These are phyloP conservation scores for Lytechinus pictus DNA, from an alignment of 35 echinoderm and acorn worm species.

Conservation along the genomic window DNA sequence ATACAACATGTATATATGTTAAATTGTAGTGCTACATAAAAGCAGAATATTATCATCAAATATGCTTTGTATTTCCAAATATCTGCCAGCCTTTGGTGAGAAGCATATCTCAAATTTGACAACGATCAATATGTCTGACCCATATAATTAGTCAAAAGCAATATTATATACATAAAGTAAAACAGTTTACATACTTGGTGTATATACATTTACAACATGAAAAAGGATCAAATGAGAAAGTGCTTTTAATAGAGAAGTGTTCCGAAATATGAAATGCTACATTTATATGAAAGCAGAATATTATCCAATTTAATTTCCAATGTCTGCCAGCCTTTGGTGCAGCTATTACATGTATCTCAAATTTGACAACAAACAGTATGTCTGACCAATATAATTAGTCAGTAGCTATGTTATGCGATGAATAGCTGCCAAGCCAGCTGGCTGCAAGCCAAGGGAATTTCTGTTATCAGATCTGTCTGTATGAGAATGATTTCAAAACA, in stretches of 20 bases:
- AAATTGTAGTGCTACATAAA: no score
- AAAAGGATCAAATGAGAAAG: not conserved
- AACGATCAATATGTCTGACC: no score
- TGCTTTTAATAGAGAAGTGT: not conserved
- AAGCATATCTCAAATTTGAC: no score
- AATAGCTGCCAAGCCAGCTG: not conserved
- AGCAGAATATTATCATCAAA: no score
- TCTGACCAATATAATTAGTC: not conserved
- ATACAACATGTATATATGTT: no score
- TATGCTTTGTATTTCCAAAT: no score
- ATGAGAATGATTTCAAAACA: not conserved
- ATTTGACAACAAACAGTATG: constrained; percentile 1
- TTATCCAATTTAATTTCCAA: not conserved
- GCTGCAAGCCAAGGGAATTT: not conserved
- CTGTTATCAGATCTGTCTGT: not conserved
- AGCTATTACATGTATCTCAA: not conserved
- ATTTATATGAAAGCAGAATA: not conserved
- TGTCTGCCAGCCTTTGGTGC: not conserved
- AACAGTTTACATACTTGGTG: no score
- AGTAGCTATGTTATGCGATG: not conserved
- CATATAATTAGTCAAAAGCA: no score
- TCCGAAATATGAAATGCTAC: not conserved
- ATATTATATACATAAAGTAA: no score
- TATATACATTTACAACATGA: no score
- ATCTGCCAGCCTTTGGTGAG: no score